phyloP scores from a whole-genome alignment of 2,797 vertebrate species.

The Melanotaenia nigrans region DNA sequence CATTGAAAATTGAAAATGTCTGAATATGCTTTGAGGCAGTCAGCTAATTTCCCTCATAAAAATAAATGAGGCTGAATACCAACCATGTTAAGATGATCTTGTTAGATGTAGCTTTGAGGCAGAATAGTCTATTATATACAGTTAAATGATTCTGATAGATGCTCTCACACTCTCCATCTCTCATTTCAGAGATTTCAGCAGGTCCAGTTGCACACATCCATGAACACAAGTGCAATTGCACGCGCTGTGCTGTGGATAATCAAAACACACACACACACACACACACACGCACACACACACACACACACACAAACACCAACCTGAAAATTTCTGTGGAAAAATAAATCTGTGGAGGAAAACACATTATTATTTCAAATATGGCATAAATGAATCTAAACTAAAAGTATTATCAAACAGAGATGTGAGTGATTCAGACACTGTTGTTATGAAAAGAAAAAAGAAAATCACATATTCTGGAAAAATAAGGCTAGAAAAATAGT shows the following conservation, averaged over 20 bases:
- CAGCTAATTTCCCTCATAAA: slow-evolving; percentile 46
- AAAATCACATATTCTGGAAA: background rate
- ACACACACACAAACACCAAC: slow-evolving; percentile 6
- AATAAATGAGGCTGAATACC: slow-evolving; percentile 60
- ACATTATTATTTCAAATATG: slow-evolving; percentile 43
- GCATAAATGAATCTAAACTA: slow-evolving; percentile 34
- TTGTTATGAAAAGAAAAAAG: background rate
- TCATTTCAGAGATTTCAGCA: slow-evolving; percentile 42
- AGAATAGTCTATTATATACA: slow-evolving; percentile 41
- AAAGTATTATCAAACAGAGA: slow-evolving; percentile 21
- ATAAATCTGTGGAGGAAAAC: slow-evolving; percentile 12
- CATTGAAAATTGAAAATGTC: slow-evolving; percentile 17
- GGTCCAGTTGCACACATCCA: slow-evolving; percentile 49
- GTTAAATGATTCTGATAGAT: slow-evolving; percentile 63
- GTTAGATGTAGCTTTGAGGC: slow-evolving; percentile 36
- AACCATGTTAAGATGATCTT: slow-evolving; percentile 49
- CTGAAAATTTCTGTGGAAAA: slow-evolving; percentile 5
- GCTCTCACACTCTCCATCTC: slow-evolving; percentile 26
- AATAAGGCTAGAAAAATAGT: background rate
- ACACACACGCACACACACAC: too few relatives aligned
- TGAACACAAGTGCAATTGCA: slow-evolving; percentile 20
- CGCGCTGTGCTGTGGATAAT: background rate
- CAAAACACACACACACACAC: slow-evolving; percentile 24
- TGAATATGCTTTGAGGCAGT: slow-evolving; percentile 33
- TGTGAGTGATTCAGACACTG: background rate